Base-by-base conservation (phyloP, 2,113 vertebrate genomes). In the Dendropsophus ebraccatus region DNA sequence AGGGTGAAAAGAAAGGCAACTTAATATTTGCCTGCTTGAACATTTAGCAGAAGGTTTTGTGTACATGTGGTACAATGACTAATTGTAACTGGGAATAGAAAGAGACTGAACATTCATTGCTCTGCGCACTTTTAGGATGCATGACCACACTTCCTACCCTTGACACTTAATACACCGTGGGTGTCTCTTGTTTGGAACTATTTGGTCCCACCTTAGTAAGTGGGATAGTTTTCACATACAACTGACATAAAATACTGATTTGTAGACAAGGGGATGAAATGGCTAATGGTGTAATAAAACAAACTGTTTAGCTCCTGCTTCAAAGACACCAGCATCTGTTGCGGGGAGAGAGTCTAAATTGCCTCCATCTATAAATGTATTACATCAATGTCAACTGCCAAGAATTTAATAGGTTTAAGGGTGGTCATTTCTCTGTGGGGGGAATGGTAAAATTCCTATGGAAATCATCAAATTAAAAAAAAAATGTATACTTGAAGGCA, bases 391-490 rank as follows among this genome's bases (percentile, higher is more conserved):
- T 87, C 78, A 60, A 86, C 84, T 86, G 84, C 77, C 84, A 87
- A 87, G 41, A 87, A 81, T 87, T 73, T 87, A 87, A 87, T 87
- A 87, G 85, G 52, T 87, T 87, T 87, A 81, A 87, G 85, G 85
- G 85, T 87, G 85, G 85, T 81, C 85, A 87, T 87, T 87, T 73
- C 67, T 87, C 85, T 73, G 67, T 87, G 37, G 78, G 85, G 60
- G 78, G 56, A 87, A 87, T 81, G 85, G 85, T 80, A 47, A 87
- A 74, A 87, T 87, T 87, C 85, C 67, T 58, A 30, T 87, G 85
- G 72, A 87, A 81, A 87, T 87, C 69, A 62, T 81, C 77, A 87
- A 87, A 81, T 87, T 81, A 62, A 72, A 67, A 87, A 70, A 65
- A 86, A 87, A 87, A 87, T 73, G 74, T 56, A 78, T 74, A 81